Evolutionary conservation across 2,888 invertebrate species (phyloP), one percentile per base, ranked within the genome.

Genomic region (Lepidocyrtoides sp.): DNA sequence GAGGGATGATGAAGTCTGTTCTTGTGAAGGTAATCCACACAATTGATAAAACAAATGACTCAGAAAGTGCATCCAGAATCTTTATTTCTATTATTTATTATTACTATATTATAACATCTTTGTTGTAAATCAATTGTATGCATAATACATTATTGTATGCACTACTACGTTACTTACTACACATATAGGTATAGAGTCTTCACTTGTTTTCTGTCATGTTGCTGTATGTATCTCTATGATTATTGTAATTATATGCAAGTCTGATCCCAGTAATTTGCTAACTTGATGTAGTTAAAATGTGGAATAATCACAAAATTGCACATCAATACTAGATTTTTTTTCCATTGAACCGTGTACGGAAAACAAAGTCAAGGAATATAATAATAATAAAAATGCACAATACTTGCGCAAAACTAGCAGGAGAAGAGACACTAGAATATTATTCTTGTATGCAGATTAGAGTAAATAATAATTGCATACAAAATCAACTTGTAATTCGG

Each of bases 171-270:
- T n/a, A n/a, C n/a, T n/a, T n/a, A n/a, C n/a, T n/a, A n/a, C n/a
- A n/a, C n/a, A n/a, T n/a, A n/a, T n/a, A n/a, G n/a, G n/a, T n/a
- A n/a, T n/a, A n/a, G n/a, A n/a, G n/a, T n/a, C n/a, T n/a, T n/a
- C 17, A 23, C 26, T 75, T 48, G 26, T 44, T 48, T 12, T 23
- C 29, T 54, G 7, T 77, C 51, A 77, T 77, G 54, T 54, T n/a
- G n/a, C n/a, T n/a, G n/a, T n/a, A n/a, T 81, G 81, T 87, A 63
- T 44, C 23, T 57, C 17, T 63, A 26, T 60, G 63, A 86, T 60
- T 44, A 63, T 69, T 84, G 77, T 90, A 84, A 90, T 90, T 90
- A 90, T 90, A 90, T 90, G 90, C 90, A 90, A 84, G 75, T 90
- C 84, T 77, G 66, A 90, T 85, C 79, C 54, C 84, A 84, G 63